Evolutionary conservation across 2,113 vertebrate genomes (phyloP).

Genomic region (Bombycilla garrulus): DNA sequence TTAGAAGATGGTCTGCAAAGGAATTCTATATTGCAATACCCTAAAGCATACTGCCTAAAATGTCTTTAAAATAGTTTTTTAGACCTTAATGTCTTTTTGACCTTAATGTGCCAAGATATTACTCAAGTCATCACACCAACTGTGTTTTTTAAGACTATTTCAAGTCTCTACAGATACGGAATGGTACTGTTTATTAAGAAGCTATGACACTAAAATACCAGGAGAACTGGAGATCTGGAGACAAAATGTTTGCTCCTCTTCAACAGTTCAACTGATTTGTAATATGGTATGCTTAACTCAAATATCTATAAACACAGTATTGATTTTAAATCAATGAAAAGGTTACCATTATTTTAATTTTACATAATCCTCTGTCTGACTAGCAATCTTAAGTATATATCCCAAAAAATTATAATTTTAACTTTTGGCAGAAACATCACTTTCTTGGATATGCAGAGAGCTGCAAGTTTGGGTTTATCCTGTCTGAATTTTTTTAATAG

Average conservation of each 20-base stretch:
- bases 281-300: neutral
- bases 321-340: neutral
- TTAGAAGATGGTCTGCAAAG: neutral
- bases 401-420: neutral
- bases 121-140: neutral
- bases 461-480: neutral
- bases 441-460: neutral
- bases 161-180: accelerated
- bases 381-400: neutral
- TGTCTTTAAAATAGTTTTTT: neutral
- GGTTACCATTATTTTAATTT: neutral
- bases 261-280: neutral
- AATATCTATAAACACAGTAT: neutral
- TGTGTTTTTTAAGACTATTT: neutral
- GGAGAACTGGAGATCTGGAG: neutral
- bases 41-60: neutral
- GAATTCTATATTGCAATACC: neutral
- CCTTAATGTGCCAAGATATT: neutral
- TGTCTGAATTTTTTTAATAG: neutral
- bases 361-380: neutral
- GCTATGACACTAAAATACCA: neutral
- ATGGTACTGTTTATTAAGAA: neutral
- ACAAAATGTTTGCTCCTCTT: neutral
- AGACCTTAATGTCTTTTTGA: neutral
- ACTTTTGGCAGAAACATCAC: neutral